phyloP scores from a whole-genome alignment of 1,140 invertebrate genomes.

The Brachionus asplanchnoidis region DNA sequence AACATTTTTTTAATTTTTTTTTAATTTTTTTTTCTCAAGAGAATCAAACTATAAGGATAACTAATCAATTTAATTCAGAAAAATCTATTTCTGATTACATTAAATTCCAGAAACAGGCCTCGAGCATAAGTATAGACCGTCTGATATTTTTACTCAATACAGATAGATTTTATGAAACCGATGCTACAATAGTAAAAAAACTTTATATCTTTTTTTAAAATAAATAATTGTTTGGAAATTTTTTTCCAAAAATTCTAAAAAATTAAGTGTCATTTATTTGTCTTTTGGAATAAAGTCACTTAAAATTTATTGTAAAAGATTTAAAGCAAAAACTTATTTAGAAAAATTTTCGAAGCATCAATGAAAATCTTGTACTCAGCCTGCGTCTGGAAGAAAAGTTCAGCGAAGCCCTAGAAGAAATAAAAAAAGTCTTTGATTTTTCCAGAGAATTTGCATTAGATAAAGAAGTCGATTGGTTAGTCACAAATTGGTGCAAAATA shows the following conservation, averaged over 20 bases:
- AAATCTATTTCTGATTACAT: neutral
- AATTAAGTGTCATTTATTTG: neutral
- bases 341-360: constrained; percentile 23
- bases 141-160: neutral
- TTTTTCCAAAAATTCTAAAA: neutral
- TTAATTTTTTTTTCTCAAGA: neutral
- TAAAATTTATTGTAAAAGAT: neutral
- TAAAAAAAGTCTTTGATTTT: neutral
- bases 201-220: too few species aligned
- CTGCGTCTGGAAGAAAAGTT: constrained; percentile 24
- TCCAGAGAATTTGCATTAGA: neutral
- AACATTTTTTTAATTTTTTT: neutral
- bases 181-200: neutral
- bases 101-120: neutral
- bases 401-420: neutral
- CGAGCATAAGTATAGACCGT: neutral
- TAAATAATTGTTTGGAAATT: too few species aligned
- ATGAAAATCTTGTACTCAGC: constrained; percentile 26
- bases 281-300: too few species aligned
- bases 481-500: constrained; percentile 36
- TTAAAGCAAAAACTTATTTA: neutral
- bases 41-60: neutral
- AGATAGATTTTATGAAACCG: neutral
- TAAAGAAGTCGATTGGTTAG: neutral
- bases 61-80: constrained; percentile 21